Percentiles rank a stretch among this genome's conserved stretches.
Evolutionary conservation across 2,797 vertebrate species (phyloP).

Genomic region (Hippoglossus hippoglossus): DNA sequence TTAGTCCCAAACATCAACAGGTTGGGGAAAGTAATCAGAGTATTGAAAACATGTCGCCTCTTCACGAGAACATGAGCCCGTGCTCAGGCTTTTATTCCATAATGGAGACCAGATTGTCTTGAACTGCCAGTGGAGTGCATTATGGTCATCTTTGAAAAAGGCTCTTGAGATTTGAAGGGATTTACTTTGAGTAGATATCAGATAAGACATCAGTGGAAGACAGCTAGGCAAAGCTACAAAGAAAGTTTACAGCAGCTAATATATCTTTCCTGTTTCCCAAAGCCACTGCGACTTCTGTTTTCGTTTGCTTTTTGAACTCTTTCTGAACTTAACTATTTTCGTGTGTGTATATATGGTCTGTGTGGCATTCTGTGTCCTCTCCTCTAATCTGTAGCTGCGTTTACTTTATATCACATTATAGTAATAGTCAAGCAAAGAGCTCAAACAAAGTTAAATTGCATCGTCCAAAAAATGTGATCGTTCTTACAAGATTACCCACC

Average conservation of each 20-base stretch:
- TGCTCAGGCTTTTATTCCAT: background rate
- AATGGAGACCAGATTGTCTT: constrained; percentile 58
- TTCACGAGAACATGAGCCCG: constrained; percentile 18
- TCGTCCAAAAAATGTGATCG: too few relatives aligned
- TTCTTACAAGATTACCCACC: too few relatives aligned
- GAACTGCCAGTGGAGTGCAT: constrained; percentile 30
- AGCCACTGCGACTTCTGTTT: constrained; percentile 43
- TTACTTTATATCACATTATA: background rate
- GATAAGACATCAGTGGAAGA: constrained; percentile 54
- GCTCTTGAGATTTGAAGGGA: constrained; percentile 51
- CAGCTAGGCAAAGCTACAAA: constrained; percentile 34
- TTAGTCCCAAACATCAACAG: constrained; percentile 38
- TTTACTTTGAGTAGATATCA: constrained; percentile 64
- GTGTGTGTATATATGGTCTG: constrained; percentile 4
- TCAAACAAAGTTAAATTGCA: too few relatives aligned
- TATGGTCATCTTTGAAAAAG: constrained; percentile 31
- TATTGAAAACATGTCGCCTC: constrained; percentile 52
- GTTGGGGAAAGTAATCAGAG: constrained; percentile 38
- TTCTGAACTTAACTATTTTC: constrained; percentile 21
- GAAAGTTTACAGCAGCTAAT: constrained; percentile 42
- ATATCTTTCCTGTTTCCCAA: constrained; percentile 38
- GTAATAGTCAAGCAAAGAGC: too few relatives aligned
- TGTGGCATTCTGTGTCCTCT: background rate
- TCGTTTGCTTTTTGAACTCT: constrained; percentile 18
- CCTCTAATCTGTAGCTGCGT: background rate